phyloP scores from a whole-genome alignment of 2,113 vertebrate species.

The Coturnix japonica region DNA sequence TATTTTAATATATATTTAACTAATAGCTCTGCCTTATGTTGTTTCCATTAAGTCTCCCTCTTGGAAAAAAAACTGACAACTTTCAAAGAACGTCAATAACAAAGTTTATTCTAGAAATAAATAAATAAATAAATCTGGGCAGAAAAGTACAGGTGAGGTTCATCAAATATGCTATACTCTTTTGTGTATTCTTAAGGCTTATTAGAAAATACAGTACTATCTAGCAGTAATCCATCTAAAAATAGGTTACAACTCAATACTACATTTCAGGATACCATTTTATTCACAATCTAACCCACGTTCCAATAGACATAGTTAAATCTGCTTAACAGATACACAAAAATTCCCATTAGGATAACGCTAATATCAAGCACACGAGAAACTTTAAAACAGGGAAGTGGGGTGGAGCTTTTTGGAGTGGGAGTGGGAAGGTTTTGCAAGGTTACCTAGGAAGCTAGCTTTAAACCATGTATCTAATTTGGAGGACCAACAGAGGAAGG shows the following conservation, averaged over 20 bases:
- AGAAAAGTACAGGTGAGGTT: background rate
- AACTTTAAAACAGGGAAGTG: background rate
- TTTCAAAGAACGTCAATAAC: background rate
- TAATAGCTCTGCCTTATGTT: background rate
- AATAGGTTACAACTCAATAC: background rate
- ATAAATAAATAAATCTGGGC: background rate
- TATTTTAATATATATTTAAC: no score
- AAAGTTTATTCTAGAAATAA: background rate
- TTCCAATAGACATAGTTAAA: accelerated
- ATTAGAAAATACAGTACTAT: background rate
- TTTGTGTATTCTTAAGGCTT: background rate
- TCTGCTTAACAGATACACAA: background rate
- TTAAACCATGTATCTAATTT: background rate
- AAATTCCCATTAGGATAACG: background rate
- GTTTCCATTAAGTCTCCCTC: background rate
- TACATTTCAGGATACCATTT: background rate
- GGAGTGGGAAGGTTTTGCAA: background rate
- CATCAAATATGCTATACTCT: background rate
- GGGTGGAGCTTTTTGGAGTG: background rate
- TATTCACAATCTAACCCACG: background rate
- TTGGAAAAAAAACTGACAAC: background rate
- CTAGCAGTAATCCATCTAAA: background rate
- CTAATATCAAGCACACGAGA: background rate
- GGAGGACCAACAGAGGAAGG: background rate
- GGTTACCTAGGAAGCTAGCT: background rate